These are phyloP conservation scores for Rhabditoides inermis DNA, from an alignment of 2,888 invertebrate genomes.

Conservation along the genomic window DNA sequence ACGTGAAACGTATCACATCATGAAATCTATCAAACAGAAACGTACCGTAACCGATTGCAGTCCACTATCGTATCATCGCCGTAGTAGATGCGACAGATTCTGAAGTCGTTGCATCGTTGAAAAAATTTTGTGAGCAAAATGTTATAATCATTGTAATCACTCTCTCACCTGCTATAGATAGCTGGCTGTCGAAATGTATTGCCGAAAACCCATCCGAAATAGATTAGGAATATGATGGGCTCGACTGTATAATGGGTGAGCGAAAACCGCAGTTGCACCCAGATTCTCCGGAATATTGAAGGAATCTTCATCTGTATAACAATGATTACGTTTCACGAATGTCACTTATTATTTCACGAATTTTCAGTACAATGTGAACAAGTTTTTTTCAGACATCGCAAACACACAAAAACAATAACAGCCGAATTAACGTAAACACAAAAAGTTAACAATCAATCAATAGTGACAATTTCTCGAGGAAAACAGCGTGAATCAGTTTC, in stretches of 20 bases:
- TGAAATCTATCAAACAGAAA: not conserved
- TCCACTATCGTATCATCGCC: slow-evolving; percentile 11
- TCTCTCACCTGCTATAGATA: slow-evolving; percentile 19
- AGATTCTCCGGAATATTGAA: no score
- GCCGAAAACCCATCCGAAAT: slow-evolving; percentile 34
- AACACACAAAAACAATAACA: no score
- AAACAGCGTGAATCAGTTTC: no score
- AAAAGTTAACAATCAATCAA: no score
- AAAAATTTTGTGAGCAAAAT: not conserved
- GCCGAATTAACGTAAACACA: no score
- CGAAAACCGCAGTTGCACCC: not conserved
- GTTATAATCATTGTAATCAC: not conserved
- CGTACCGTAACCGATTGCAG: slow-evolving; percentile 14
- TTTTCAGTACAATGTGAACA: no score
- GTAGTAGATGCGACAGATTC: slow-evolving; percentile 31
- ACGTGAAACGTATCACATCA: not conserved
- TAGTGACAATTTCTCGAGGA: no score
- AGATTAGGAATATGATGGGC: slow-evolving; percentile 26
- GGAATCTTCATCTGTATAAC: no score
- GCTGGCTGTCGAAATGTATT: slow-evolving; percentile 29
- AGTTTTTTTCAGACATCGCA: no score
- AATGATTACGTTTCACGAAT: no score
- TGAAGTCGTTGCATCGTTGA: slow-evolving; percentile 2
- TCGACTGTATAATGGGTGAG: slow-evolving; percentile 15
- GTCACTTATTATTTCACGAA: no score